Evolutionary conservation across 1,140 invertebrate genomes (phyloP), one percentile per base, ranked within the genome.

Genomic region (Listronotus bonariensis): DNA sequence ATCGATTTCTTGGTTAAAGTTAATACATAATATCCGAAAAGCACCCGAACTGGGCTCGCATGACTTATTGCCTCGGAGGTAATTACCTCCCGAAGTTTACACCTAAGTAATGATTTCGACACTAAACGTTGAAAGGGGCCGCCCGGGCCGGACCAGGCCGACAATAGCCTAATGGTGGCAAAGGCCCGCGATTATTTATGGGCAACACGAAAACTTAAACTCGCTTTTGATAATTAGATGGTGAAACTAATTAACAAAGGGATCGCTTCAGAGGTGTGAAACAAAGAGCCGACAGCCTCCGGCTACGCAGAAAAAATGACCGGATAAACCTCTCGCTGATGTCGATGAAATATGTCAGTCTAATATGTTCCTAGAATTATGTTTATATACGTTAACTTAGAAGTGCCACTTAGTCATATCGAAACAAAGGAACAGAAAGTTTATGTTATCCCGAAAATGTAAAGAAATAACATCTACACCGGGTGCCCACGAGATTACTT

Each of bases 31-130:
- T 45, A 57, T 31, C 41, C 42, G 55, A 40, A 45, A 26, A 45
- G 49, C 49, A 61, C 26, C 58, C 58, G 58, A 61, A 61, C 12
- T 53, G 48, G 58, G 34, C 43, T 60, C 57, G 58, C 48, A 61
- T 61, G 58, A 61, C 48, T 61, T 61, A 61, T 61, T 49, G 52
- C 62, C 62, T 55, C 57, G 53, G 48, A 70, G 70, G 74, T 77
- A 77, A 77, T 78, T 65, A 74, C 71, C 74, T 74, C 75, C 73
- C 69, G 73, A 76, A 77, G 75, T 78, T 77, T 78, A 76, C 76
- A 77, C 76, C 75, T 79, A 78, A 78, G 76, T 79, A 79, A 79
- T 79, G 78, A 78, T 79, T 79, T 79, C 78, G 78, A 79, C 78
- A 77, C 78, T 75, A 76, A 77, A 77, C 71, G 71, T 72, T 74